Base-by-base conservation (phyloP, 2,113 vertebrate species). In the Cottus gobio region DNA sequence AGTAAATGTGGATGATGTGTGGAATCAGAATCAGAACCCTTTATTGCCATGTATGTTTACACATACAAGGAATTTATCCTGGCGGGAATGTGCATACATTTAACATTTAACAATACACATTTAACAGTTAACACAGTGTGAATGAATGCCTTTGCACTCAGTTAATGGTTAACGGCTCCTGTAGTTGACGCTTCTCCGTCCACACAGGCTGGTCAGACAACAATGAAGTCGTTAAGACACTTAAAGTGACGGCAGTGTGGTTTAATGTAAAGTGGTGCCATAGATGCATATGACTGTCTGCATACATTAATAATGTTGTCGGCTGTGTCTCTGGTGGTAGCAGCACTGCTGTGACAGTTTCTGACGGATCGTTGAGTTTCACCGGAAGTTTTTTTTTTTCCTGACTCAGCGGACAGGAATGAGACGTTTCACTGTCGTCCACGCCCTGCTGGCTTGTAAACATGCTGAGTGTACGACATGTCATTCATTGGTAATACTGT, bases 301-400 rank as follows among this genome's bases (percentile, higher is more conserved):
- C 5, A 28, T 46, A 22, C 13, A 46, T 66, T 26, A 67, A 52
- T 44, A 8, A 48, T 77, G 48, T 10, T 67, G 34, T 58, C 0
- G 0, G 0, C 3, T 0, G 11, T 44, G 57, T 73, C 7, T 67
- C n/a, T 30, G n/a, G 26, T 58, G n/a, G 26, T 58, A 4, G 9
- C 18, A 39, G 30, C 26, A 2, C 57, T 34, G 12, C n/a, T 37
- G 7, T 31, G 6, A 7, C 48, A 57, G 87, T 89, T 85, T 90
- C 85, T 83, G 48, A 3, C n/a, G 8, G 7, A 8, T 5, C 0
- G 31, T 30, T 28, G 10, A 50, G 88, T 92, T 89, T 91, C 91
- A 74, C 79, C 22, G 11, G 57, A 89, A 75, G 83, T 70, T 39
- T 76, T 60, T n/a, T n/a, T n/a, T n/a, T n/a, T n/a, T n/a, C n/a